Percentiles rank a stretch among this genome's conserved stretches.
Evolutionary conservation across 2,888 invertebrate genomes (phyloP).

Genomic region (Dascillus cervinus): DNA sequence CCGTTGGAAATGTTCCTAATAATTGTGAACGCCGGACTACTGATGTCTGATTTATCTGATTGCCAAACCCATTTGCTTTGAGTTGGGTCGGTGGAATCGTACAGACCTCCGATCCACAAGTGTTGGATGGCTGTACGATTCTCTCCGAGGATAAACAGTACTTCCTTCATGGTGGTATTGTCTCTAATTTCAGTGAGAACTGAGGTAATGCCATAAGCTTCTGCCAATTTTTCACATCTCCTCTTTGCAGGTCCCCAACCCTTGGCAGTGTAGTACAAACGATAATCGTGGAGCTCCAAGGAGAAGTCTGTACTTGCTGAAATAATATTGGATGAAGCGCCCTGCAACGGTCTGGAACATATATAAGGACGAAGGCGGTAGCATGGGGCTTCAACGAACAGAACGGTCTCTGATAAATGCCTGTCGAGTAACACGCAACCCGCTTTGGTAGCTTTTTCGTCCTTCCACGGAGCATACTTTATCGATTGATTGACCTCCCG

Average conservation of each 20-base stretch:
- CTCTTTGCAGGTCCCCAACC: conserved; percentile 3
- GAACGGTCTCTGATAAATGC: conserved; percentile 41
- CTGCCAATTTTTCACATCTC: background rate
- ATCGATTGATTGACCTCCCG: background rate
- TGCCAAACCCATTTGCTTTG: conserved; percentile 3
- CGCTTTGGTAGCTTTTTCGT: background rate
- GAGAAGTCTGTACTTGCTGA: too few species aligned
- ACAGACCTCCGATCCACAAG: conserved; percentile 9
- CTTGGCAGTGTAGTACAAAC: background rate
- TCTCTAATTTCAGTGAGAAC: too few species aligned
- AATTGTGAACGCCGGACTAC: too few species aligned
- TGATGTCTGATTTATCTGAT: too few species aligned
- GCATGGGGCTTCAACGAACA: conserved; percentile 46
- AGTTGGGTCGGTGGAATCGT: background rate
- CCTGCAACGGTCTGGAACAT: conserved; percentile 42
- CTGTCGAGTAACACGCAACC: conserved; percentile 47
- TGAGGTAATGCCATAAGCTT: background rate
- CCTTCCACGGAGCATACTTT: conserved; percentile 9
- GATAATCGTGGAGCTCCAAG: too few species aligned
- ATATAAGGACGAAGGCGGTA: conserved; percentile 47
- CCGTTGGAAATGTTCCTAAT: too few species aligned
- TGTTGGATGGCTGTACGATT: conserved; percentile 9
- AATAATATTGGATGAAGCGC: too few species aligned
- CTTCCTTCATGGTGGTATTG: too few species aligned
- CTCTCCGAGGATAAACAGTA: conserved; percentile 10